Conservation (phyloP, 2,113 vertebrate species). For the Platysteira castanea region DNA sequence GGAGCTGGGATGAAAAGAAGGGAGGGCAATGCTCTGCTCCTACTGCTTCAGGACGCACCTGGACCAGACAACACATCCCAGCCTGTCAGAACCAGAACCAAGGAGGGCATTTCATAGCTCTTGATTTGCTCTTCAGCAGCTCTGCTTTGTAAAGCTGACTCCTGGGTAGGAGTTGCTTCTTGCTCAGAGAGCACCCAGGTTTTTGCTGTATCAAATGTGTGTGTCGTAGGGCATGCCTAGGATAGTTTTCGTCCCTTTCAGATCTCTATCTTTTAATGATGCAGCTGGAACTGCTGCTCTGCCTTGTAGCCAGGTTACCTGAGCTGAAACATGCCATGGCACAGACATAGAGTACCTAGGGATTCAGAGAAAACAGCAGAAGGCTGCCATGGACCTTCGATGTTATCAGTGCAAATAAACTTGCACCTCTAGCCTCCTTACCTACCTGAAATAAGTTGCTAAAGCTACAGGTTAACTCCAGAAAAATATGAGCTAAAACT, state of each 20-base stretch:
- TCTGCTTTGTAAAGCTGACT: background rate
- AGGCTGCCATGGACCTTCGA: background rate
- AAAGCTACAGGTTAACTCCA: background rate
- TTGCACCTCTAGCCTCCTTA: background rate
- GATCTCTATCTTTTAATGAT: background rate
- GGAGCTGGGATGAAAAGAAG: background rate
- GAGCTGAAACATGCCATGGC: background rate
- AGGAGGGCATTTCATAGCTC: background rate
- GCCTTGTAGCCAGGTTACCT: background rate
- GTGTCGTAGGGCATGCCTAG: background rate
- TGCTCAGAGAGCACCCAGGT: background rate
- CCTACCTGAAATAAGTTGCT: background rate
- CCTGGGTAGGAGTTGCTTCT: background rate
- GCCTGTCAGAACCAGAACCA: background rate
- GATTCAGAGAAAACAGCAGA: background rate
- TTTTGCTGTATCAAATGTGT: background rate
- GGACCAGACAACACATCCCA: background rate
- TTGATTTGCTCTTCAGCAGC: background rate
- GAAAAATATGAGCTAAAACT: background rate
- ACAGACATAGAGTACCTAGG: background rate
- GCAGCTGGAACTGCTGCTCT: background rate
- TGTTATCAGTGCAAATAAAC: background rate
- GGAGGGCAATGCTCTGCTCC: background rate
- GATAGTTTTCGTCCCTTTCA: background rate
- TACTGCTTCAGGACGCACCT: background rate